Conservation (phyloP, 2,888 invertebrate genomes). For the Cantharis lateralis region DNA sequence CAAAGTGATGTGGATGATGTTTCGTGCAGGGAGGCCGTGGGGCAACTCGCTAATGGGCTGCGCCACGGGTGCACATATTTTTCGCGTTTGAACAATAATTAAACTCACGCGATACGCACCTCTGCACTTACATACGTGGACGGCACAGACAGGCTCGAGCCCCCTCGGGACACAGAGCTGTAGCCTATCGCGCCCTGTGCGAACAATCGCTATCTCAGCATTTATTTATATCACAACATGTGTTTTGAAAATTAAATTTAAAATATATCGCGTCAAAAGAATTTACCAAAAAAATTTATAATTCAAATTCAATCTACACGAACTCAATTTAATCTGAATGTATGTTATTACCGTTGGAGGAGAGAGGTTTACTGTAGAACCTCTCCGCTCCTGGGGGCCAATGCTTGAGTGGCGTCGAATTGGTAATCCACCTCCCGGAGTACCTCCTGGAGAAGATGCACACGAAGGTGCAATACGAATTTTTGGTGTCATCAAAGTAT, state of each 20-base stretch:
- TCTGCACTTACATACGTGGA: conserved; percentile 66
- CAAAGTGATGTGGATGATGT: conserved; percentile 41
- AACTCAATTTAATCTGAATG: conserved; percentile 15
- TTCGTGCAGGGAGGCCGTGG: conserved; percentile 38
- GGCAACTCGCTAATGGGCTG: conserved; percentile 33
- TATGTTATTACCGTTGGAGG: conserved; percentile 76
- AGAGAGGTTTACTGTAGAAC: conserved; percentile 82
- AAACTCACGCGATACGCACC: conserved; percentile 34
- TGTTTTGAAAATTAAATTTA: conserved; percentile 13
- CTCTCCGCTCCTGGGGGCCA: conserved; percentile 86
- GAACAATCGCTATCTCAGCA: conserved; percentile 65
- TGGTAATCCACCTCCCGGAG: conserved; percentile 77
- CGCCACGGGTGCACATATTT: conserved; percentile 40
- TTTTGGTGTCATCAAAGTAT: conserved; percentile 89
- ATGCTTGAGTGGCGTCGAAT: conserved; percentile 89
- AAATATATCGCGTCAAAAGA: conserved; percentile 5
- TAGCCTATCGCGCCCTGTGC: conserved; percentile 56
- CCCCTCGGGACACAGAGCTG: conserved; percentile 60
- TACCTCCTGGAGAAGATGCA: conserved; percentile 77
- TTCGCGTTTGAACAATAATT: conserved; percentile 39
- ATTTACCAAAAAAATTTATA: not conserved
- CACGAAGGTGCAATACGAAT: conserved; percentile 88
- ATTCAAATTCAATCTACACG: conserved; percentile 5
- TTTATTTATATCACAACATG: conserved; percentile 26
- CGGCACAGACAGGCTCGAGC: conserved; percentile 85